Conservation (phyloP, 2,797 vertebrate genomes). For the Brachyrhaphis roseni region DNA sequence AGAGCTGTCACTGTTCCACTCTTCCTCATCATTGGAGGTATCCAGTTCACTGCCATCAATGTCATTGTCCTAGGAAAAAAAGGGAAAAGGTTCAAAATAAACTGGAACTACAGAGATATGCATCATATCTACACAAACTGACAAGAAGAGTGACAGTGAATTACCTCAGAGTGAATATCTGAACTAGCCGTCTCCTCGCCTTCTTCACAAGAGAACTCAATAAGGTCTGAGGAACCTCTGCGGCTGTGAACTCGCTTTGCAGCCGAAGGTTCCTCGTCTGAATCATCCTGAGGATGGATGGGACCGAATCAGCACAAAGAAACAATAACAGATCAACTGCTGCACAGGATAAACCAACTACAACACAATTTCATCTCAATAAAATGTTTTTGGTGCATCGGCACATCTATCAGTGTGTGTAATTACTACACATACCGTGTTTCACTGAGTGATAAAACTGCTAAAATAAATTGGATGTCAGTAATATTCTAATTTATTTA, state of each 20-base stretch:
- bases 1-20: conserved; percentile 93
- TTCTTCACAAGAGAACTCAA: conserved; percentile 90
- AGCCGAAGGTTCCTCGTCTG: conserved; percentile 79
- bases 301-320: conserved; percentile 28
- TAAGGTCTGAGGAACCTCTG: conserved; percentile 69
- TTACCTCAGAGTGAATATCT: conserved; percentile 68
- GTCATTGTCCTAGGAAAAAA: conserved; percentile 75
- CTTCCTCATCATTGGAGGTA: conserved; percentile 89
- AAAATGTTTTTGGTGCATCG: background rate
- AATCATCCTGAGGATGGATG: conserved; percentile 83
- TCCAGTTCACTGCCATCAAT: conserved; percentile 79
- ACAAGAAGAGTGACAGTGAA: background rate
- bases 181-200: conserved; percentile 86
- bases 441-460: too few species aligned
- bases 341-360: background rate
- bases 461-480: too few species aligned
- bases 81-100: background rate
- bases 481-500: too few species aligned
- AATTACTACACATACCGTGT: too few species aligned
- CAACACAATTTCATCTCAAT: background rate
- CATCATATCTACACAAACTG: conserved; percentile 4
- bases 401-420: too few species aligned
- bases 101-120: background rate
- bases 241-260: conserved; percentile 71
- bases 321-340: background rate